A percentile compares a stretch with the other conserved stretches of the same genome.
phyloP scores from a whole-genome alignment of 1,140 invertebrate genomes.

The Brachionus asplanchnoidis region DNA sequence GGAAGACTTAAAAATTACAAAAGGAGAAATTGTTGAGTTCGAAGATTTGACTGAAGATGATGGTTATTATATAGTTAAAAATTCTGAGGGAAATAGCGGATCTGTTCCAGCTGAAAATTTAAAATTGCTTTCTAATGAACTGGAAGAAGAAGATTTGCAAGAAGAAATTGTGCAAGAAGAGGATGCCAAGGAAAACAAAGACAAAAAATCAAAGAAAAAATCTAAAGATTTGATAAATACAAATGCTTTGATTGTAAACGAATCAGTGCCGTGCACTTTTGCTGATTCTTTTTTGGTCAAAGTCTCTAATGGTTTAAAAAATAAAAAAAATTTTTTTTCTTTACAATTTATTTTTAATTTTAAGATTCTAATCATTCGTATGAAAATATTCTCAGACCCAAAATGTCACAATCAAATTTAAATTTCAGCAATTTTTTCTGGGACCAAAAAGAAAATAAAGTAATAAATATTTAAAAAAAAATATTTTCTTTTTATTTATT shows the following conservation, averaged over 20 bases:
- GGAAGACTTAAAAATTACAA: conserved; percentile 17
- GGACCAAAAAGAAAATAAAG: conserved; percentile 36
- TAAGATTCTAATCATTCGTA: conserved; percentile 3
- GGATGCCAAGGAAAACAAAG: neutral
- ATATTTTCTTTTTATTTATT: neutral
- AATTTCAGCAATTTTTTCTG: conserved; percentile 37
- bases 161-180: neutral
- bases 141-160: neutral
- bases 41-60: conserved; percentile 16
- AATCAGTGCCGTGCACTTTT: conserved; percentile 24
- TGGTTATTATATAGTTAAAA: conserved; percentile 3
- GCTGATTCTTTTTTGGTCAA: neutral
- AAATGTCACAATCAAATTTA: neutral
- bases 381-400: neutral
- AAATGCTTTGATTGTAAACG: neutral
- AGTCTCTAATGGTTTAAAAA: neutral
- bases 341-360: neutral
- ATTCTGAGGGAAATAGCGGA: neutral
- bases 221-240: conserved; percentile 13
- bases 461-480: neutral
- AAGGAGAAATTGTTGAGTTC: conserved; percentile 35
- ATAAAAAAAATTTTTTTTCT: neutral
- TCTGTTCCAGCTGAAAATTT: neutral
- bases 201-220: conserved; percentile 3
- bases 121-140: neutral